phyloP scores from a whole-genome alignment of 2,113 vertebrate genomes.

The Phoenicopterus ruber region DNA sequence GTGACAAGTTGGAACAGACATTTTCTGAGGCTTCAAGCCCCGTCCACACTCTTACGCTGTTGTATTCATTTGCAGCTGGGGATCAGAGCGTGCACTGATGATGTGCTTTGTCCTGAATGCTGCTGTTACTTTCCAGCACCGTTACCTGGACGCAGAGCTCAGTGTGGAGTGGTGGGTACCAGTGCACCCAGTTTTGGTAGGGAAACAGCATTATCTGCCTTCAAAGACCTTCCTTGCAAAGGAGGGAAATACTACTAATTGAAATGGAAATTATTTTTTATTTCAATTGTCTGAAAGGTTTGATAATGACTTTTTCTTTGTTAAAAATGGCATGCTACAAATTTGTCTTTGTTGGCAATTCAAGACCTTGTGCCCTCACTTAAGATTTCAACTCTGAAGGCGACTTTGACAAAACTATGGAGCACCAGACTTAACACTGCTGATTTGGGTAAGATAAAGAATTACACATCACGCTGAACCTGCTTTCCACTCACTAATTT shows the following conservation, averaged over 20 bases:
- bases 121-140: neutral
- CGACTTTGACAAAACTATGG: neutral
- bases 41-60: neutral
- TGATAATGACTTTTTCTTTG: neutral
- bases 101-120: neutral
- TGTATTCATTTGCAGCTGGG: neutral
- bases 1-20: neutral
- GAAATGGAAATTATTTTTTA: neutral
- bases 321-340: neutral
- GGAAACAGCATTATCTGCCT: neutral
- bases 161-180: neutral
- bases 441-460: neutral
- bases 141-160: rapidly evolving
- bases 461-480: neutral
- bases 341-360: neutral
- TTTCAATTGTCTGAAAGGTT: neutral
- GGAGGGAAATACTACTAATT: neutral
- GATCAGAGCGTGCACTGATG: neutral
- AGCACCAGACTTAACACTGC: neutral
- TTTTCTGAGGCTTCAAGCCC: neutral
- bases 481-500: neutral
- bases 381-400: neutral
- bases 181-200: neutral
- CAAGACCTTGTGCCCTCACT: neutral
- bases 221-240: neutral